phyloP scores from a whole-genome alignment of 2,797 vertebrate genomes.

The Mallotus villosus region DNA sequence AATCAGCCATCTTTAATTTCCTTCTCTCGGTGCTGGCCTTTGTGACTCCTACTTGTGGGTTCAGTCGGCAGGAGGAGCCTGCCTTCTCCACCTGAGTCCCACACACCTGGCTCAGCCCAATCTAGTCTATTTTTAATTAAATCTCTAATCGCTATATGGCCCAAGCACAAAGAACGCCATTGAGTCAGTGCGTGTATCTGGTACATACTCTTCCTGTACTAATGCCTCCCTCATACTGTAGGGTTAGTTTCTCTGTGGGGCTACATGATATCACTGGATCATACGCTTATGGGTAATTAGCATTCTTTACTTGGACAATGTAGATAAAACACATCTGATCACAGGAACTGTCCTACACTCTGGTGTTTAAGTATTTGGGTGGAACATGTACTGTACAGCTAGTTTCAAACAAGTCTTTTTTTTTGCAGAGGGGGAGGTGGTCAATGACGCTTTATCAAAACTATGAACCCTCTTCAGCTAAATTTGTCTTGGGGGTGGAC shows the following conservation, averaged over 20 bases:
- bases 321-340: too few species aligned
- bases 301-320: conserved; percentile 1
- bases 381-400: background rate
- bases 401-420: background rate
- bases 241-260: conserved; percentile 9
- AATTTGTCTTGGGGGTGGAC: too few species aligned
- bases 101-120: conserved; percentile 41
- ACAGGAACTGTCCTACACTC: background rate
- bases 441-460: too few species aligned
- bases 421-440: too few species aligned
- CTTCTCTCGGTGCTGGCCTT: background rate
- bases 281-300: conserved; percentile 9
- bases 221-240: conserved; percentile 5
- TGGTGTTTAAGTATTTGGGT: background rate
- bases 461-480: too few species aligned
- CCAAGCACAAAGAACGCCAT: conserved; percentile 23
- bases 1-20: background rate
- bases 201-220: background rate
- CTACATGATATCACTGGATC: conserved; percentile 18
- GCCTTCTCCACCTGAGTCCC: conserved; percentile 11
- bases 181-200: conserved; percentile 36
- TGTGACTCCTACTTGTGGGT: background rate
- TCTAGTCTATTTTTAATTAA: conserved; percentile 42
- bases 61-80: background rate
- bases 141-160: conserved; percentile 23